Base-by-base conservation (phyloP, 2,797 vertebrate species). In the Helicolenus hilgendorfi region DNA sequence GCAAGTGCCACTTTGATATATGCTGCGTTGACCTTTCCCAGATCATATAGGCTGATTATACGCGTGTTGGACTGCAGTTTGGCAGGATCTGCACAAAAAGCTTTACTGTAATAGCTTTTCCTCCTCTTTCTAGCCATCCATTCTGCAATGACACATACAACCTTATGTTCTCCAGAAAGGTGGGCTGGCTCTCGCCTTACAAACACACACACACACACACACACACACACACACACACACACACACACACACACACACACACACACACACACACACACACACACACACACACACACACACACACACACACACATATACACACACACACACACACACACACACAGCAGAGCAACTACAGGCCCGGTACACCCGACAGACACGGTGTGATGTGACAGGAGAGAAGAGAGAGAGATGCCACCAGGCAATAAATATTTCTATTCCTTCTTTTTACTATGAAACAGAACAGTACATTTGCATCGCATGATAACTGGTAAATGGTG, bases 21-120 rank as follows among this genome's bases (percentile, higher is more conserved):
- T 77, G 29, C 81, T 18, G 79, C 59, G 86, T 71, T 94, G 91
- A 95, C 94, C 92, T 91, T 85, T 86, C 35, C 64, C 22, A 69
- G 87, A 90, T 95, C 92, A 91, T 92, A 90, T 89, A 81, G 88
- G 87, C 79, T 88, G 93, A 94, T 93, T 91, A 91, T 92, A 83
- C 36, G 26, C 68, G 67, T 90, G 92, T 89, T 83, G 82, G 83
- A 77, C 80, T 71, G 72, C 84, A 65, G 74, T 81, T 93, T 94
- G 92, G 89, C 92, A 92, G 84, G 60, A 80, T 88, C 78, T 56
- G 73, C 79, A 86, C 85, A 88, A 72, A 92, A 88, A 83, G 83
- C 89, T 91, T 92, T 84, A 79, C 86, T 79, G 87, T 87, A 92
- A 93, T 88, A 88, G 88, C 89, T 83, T 81, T 49, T 79, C 56